These are phyloP conservation scores for Lepisosteus osseus DNA, from an alignment of 2,113 vertebrate genomes.

Conservation along the genomic window DNA sequence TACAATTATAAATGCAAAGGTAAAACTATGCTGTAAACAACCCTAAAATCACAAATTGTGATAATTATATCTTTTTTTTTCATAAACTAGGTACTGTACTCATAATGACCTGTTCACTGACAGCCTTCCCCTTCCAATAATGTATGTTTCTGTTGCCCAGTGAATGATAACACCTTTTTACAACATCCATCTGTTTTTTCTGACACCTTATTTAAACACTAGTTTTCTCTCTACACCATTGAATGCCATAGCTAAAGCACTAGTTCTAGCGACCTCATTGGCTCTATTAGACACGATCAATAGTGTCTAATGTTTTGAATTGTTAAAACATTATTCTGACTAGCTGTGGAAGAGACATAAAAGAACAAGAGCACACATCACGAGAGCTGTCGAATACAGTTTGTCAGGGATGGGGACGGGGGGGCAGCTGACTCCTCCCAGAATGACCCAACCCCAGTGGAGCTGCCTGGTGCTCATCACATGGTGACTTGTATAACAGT, in stretches of 20 bases:
- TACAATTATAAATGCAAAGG: too few species aligned
- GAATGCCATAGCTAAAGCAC: background rate
- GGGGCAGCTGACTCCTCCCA: slow-evolving; percentile 17
- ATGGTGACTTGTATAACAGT: background rate
- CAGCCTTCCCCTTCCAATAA: too few species aligned
- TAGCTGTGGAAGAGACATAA: slow-evolving; percentile 8
- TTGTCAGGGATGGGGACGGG: slow-evolving; percentile 40
- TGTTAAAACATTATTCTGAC: slow-evolving; percentile 29
- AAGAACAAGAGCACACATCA: slow-evolving; percentile 17
- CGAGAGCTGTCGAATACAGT: slow-evolving; percentile 44
- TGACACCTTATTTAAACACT: too few species aligned
- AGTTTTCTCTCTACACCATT: too few species aligned
- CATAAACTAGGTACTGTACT: too few species aligned
- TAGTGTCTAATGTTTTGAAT: slow-evolving; percentile 32
- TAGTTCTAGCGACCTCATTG: background rate
- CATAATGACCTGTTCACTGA: too few species aligned
- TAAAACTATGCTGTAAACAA: too few species aligned
- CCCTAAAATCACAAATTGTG: too few species aligned
- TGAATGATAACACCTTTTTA: too few species aligned
- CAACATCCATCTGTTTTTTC: too few species aligned
- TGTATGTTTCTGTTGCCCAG: too few species aligned
- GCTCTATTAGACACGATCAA: slow-evolving; percentile 23
- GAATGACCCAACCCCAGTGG: background rate
- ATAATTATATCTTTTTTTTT: too few species aligned
- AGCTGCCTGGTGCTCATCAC: slow-evolving; percentile 17